Base-by-base conservation (phyloP, 2,113 vertebrate species). In the Silurus asotus region DNA sequence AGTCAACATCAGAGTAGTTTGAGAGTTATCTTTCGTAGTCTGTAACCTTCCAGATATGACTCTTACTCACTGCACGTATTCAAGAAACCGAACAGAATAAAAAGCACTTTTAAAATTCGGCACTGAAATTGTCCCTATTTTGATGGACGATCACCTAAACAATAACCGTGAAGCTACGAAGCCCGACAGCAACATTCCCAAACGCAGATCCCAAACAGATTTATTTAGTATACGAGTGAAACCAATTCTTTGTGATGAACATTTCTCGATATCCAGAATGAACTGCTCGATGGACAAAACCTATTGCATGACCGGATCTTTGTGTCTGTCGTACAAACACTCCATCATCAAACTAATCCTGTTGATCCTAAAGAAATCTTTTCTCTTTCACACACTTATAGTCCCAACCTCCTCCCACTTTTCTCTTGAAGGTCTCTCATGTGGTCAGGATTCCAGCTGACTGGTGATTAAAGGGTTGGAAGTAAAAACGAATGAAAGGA, bases 341-440 rank as follows among this genome's bases (percentile, higher is more conserved):
- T 91, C 89, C 88, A 90, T 91, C 91, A 92, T 84, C 87, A 89
- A 88, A 89, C 79, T 77, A 83, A 86, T 82, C 70, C 49, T 56
- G 48, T 56, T 37, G 37, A 69, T 84, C 70, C 89, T 81, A 89
- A 23, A 85, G 79, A 88, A 87, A 80, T 58, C 48, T 19, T 19
- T 58, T 25, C 20, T 53, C 1, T 59, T 20, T 13, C 15, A 20
- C 45, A 5, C 70, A 3, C 28, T 8, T 14, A 28, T 6, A 14
- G 4, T 58, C 45, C 78, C 55, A 59, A 37, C 76, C 76, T 20
- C 77, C 19, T 59, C 77, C 56, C 77, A n/a, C 28, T 23, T 59
- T 58, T 11, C 55, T 45, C 56, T 45, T 2, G 0, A 28, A 78
- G 76, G 53, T 78, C 55, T 3, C 55, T 45, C 11, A 17, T 45